Evolutionary conservation across 2,888 invertebrate species (phyloP).

Genomic region (Iphiclides podalirius): DNA sequence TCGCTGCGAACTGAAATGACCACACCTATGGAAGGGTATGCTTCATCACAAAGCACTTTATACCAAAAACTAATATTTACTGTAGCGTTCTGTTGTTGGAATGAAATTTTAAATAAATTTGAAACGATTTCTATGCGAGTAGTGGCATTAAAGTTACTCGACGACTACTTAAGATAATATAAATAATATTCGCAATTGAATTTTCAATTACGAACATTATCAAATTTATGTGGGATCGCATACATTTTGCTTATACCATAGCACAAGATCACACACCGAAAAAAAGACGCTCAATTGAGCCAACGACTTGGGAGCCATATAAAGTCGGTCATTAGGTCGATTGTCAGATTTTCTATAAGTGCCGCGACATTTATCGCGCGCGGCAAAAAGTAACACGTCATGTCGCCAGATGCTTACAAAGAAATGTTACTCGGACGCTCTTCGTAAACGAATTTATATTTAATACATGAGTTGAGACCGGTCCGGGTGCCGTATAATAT

Average conservation of each 20-base stretch:
- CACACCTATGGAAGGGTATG: too few species aligned
- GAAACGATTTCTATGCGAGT: not conserved
- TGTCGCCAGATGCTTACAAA: not conserved
- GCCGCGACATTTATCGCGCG: not conserved
- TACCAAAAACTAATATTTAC: too few species aligned
- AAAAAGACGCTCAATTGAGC: not conserved
- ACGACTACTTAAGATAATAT: not conserved
- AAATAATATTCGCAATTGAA: not conserved
- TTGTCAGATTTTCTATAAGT: not conserved
- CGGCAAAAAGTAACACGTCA: not conserved
- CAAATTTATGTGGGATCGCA: not conserved
- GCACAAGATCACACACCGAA: not conserved
- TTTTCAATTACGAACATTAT: not conserved
- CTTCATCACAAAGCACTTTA: too few species aligned
- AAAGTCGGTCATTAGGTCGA: not conserved
- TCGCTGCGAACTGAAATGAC: not conserved
- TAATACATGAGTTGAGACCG: too few species aligned
- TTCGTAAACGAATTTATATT: too few species aligned
- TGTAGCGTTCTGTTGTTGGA: not conserved
- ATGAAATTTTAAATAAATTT: slow-evolving; percentile 1
- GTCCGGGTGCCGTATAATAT: too few species aligned
- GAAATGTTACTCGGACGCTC: not conserved
- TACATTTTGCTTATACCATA: too few species aligned
- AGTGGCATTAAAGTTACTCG: not conserved
- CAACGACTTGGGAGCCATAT: not conserved